Conservation (phyloP, 2,797 vertebrate species). For the Rhynchotus rufescens region DNA sequence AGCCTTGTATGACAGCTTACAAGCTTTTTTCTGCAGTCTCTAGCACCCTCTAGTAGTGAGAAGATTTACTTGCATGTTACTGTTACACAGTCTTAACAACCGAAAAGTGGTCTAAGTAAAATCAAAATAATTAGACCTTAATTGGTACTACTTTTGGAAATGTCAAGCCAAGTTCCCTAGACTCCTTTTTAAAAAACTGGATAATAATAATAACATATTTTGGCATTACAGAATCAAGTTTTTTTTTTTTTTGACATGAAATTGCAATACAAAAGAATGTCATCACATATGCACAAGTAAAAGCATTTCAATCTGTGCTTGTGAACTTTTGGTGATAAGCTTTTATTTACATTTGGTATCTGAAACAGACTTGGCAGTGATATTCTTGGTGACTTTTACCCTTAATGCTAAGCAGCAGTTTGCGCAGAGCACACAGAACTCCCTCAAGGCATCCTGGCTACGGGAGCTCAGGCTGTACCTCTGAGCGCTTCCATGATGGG, state of each 20-base stretch:
- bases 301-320: accelerated
- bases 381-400: background rate
- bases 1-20: background rate
- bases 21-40: background rate
- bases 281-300: background rate
- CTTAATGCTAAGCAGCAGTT: accelerated
- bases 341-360: background rate
- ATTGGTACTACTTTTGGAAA: accelerated
- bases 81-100: background rate
- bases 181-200: background rate
- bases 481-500: conserved; percentile 95
- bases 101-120: background rate
- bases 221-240: background rate
- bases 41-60: background rate
- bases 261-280: background rate
- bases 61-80: background rate
- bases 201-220: background rate
- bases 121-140: background rate
- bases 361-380: background rate
- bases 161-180: background rate
- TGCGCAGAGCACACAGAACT: background rate
- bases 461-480: conserved; percentile 80
- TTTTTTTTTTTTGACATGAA: accelerated
- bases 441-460: background rate
- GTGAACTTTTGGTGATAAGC: background rate